Evolutionary conservation across 2,888 invertebrate genomes (phyloP), one percentile per base, ranked within the genome.

Genomic region (Anaspis maculata): DNA sequence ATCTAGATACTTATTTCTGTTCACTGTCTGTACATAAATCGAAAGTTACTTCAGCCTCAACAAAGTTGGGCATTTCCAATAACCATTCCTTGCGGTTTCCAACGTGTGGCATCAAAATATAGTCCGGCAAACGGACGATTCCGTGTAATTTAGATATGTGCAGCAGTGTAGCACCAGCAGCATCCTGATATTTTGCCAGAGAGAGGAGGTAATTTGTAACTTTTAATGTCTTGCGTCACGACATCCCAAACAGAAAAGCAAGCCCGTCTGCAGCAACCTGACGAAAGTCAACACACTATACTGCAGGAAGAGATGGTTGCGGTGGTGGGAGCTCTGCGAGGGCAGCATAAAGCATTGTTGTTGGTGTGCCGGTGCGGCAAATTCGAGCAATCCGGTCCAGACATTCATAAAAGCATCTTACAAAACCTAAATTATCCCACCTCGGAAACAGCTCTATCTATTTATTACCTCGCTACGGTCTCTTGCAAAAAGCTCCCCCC

Each of bases 361-460:
- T n/a, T n/a, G n/a, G n/a, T n/a, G n/a, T n/a, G 9, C 38, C 41
- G 42, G 39, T 43, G 39, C 39, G 41, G 43, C 43, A 48, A 48
- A 45, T 42, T 44, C 40, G 44, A 41, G 25, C 35, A 42, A 42
- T 31, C 40, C 40, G 34, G n/a, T n/a, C n/a, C n/a, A n/a, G 42
- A 41, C 45, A 40, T 49, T 49, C 50, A 48, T 53, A 56, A 51
- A 52, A 48, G 45, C 44, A 41, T 45, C 45, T 49, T 49, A 50
- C 54, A 51, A 54, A 56, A 53, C 51, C 51, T 43, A 52, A 55
- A 54, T 54, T 52, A 52, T 52, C 49, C 41, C 49, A 49, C 49
- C 52, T 49, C 50, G 49, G 54, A 52, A 54, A 57, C 50, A 46
- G 52, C 47, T 52, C 51, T 50, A 50, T 55, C 52, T 54, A 54